Evolutionary conservation across 2,888 invertebrate genomes (phyloP).

Genomic region (Aphodius sticticus): DNA sequence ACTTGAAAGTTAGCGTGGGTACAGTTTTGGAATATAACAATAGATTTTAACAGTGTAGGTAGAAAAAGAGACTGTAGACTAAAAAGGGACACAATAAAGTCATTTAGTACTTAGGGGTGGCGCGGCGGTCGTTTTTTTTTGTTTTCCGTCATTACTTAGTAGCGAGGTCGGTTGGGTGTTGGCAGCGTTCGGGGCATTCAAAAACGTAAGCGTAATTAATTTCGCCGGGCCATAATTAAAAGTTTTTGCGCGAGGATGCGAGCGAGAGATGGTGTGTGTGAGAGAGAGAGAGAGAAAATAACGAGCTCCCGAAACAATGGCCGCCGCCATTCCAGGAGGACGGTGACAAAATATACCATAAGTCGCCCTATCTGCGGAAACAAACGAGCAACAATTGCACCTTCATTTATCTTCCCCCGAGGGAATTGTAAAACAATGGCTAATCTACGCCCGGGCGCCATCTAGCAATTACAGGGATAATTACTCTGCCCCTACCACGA

Average conservation of each 20-base stretch:
- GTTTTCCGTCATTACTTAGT: slow-evolving; percentile 20
- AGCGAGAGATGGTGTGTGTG: background rate
- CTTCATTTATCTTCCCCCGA: slow-evolving; percentile 57
- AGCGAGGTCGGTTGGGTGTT: slow-evolving; percentile 7
- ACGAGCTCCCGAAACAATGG: slow-evolving; percentile 32
- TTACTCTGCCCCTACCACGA: slow-evolving; percentile 50
- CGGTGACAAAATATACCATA: slow-evolving; percentile 53
- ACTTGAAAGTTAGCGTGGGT: too few relatives aligned
- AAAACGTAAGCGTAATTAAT: slow-evolving; percentile 33
- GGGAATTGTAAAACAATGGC: slow-evolving; percentile 58
- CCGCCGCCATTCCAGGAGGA: slow-evolving; percentile 37
- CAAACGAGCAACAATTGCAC: slow-evolving; percentile 60
- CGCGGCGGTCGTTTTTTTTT: slow-evolving; percentile 10
- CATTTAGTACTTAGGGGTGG: slow-evolving; percentile 24
- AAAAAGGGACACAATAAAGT: slow-evolving; percentile 25
- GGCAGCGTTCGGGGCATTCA: slow-evolving; percentile 14
- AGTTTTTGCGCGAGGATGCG: slow-evolving; percentile 28
- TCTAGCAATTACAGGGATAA: slow-evolving; percentile 60
- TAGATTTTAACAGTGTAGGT: too few relatives aligned
- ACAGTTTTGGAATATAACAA: too few relatives aligned
- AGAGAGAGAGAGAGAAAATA: background rate
- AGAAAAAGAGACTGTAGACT: background rate
- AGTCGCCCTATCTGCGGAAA: slow-evolving; percentile 57
- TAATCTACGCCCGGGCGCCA: slow-evolving; percentile 58
- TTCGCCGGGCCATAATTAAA: slow-evolving; percentile 37